Base-by-base conservation (phyloP, 2,888 invertebrate genomes). In the Limnephilus auricula region DNA sequence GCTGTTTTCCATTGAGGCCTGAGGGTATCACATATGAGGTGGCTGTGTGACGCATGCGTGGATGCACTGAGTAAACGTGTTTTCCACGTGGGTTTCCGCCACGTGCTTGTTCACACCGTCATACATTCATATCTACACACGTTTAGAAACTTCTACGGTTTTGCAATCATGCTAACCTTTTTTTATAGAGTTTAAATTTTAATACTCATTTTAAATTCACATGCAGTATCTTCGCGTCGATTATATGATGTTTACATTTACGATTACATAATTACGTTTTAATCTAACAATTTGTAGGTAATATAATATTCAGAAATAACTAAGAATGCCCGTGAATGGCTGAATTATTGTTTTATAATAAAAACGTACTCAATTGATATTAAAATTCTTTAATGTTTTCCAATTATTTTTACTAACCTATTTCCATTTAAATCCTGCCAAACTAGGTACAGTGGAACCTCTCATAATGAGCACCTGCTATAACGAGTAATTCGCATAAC, bases 41-140 rank as follows among this genome's bases (percentile, higher is more conserved):
- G 18, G 40, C 79, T 87, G 89, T 50, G 50, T 87, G 65, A 86
- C 89, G 79, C 89, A 83, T 83, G 89, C 89, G 84, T 91, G 89
- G 79, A 40, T 90, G 50, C 87, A 88, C 85, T 80, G 83, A 25
- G 32, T 37, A 79, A 50, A 87, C 83, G 83, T 92, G 87, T 83
- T 87, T 79, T 37, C 89, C 92, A 92, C 92, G 92, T 92, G 92
- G 89, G 32, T 40, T 45, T 89, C 31, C 13, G 80, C 32, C 80
- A 65, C 65, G 65, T 65, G 65, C 6, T 65, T 65, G 6, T 9
- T 65, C n/a, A 25, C 65, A 9, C n/a, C 65, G 65, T n/a, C 65
- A 65, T 65, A 65, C 80, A 80, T 80, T 80, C 31, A 80, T 31
- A 80, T 32, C 15, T 32, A 32, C 6, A 6, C 31, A 15, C 25